Evolutionary conservation across 2,797 vertebrate genomes (phyloP).

Genomic region (Microcaecilia unicolor): DNA sequence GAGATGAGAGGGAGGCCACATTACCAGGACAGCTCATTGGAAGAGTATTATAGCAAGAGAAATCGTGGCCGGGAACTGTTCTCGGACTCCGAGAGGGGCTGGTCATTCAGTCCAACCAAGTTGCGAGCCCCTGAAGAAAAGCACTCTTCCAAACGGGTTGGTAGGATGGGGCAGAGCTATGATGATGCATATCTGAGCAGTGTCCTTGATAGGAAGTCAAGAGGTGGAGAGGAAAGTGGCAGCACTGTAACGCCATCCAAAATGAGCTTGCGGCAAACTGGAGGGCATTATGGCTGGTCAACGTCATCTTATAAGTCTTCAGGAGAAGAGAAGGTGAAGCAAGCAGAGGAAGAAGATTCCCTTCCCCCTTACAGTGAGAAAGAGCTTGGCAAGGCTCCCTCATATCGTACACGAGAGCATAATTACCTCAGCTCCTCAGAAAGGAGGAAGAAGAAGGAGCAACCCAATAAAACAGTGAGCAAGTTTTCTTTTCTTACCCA

Average conservation of each 20-base stretch:
- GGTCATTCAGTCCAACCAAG: conserved; percentile 61
- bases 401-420: conserved; percentile 64
- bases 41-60: conserved; percentile 50
- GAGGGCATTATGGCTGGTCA: conserved; percentile 57
- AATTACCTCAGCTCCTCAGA: conserved; percentile 60
- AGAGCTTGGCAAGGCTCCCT: conserved; percentile 65
- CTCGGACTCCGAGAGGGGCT: conserved; percentile 46
- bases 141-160: conserved; percentile 73
- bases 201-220: conserved; percentile 73
- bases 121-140: conserved; percentile 57
- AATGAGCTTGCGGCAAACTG: conserved; percentile 67
- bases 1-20: conserved; percentile 46
- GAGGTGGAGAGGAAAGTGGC: conserved; percentile 58
- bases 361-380: conserved; percentile 88
- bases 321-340: conserved; percentile 58
- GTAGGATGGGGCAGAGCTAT: conserved; percentile 64
- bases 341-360: conserved; percentile 72
- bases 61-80: conserved; percentile 39
- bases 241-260: conserved; percentile 80
- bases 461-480: conserved; percentile 81
- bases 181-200: conserved; percentile 72
- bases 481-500: conserved; percentile 26
- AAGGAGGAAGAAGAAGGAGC: conserved; percentile 76
- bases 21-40: conserved; percentile 45
- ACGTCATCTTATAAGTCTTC: conserved; percentile 46